Conservation (phyloP, 2,888 invertebrate genomes). For the Ceriagrion tenellum region DNA sequence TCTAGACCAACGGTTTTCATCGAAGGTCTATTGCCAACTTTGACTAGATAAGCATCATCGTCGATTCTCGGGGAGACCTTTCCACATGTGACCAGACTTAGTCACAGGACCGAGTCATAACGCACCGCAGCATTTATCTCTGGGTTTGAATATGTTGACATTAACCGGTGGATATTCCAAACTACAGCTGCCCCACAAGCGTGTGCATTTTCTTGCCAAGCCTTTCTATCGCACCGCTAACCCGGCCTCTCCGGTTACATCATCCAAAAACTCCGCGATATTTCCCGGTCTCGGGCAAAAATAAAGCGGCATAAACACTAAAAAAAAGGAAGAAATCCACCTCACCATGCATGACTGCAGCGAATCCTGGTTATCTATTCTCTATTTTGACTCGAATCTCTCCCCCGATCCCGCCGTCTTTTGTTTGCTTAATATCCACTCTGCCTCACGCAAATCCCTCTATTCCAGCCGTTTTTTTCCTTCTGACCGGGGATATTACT, state of each 20-base stretch:
- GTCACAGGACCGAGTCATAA: background rate
- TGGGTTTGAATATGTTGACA: background rate
- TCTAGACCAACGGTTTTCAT: background rate
- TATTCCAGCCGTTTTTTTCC: background rate
- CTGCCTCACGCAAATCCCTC: background rate
- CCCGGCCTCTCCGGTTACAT: background rate
- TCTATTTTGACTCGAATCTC: background rate
- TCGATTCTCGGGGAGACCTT: background rate
- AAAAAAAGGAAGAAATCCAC: background rate
- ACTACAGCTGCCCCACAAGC: background rate
- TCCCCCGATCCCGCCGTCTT: background rate
- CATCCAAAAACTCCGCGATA: constrained; percentile 18
- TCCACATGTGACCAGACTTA: background rate
- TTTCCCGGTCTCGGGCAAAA: background rate
- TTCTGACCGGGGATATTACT: background rate
- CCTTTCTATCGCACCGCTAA: background rate
- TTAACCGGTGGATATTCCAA: background rate
- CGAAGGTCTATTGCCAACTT: background rate
- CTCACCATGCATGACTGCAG: background rate
- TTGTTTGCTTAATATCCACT: background rate
- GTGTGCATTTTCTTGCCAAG: background rate
- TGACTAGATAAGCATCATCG: background rate
- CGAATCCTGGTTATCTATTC: background rate
- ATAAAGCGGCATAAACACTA: background rate
- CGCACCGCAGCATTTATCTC: background rate